A percentile compares a stretch with the other conserved stretches of the same genome.
Conservation (phyloP, 2,113 vertebrate species). For the Pontoporia blainvillei region DNA sequence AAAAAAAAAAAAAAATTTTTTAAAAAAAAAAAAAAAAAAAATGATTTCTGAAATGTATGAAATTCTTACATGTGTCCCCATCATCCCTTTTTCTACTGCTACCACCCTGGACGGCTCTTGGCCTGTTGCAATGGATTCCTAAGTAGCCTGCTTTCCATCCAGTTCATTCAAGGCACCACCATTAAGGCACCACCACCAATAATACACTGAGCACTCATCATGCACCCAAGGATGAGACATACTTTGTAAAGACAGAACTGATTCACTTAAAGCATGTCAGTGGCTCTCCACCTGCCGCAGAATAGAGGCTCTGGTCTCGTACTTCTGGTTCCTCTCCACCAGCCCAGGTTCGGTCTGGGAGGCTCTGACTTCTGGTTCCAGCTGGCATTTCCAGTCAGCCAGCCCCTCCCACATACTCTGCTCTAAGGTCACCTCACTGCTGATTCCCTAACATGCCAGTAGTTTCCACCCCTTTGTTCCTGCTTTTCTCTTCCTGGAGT, state of each 20-base stretch:
- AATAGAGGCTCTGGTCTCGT: not conserved
- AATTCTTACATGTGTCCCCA: not conserved
- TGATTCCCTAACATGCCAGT: constrained; percentile 33
- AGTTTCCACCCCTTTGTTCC: constrained; percentile 42
- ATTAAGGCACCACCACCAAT: not conserved
- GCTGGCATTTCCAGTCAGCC: constrained; percentile 45
- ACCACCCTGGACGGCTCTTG: not conserved
- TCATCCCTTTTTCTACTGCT: not conserved
- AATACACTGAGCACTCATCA: not conserved
- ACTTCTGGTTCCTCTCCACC: not conserved
- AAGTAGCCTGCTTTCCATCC: not conserved
- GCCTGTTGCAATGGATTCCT: not conserved
- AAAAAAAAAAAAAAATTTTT: too few species aligned
- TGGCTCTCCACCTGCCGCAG: not conserved
- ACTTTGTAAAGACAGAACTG: not conserved
- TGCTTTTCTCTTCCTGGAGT: constrained; percentile 45
- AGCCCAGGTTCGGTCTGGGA: not conserved
- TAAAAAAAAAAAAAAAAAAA: too few species aligned
- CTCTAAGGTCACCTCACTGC: constrained; percentile 21
- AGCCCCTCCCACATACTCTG: constrained; percentile 30
- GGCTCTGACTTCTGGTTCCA: not conserved
- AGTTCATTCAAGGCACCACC: not conserved
- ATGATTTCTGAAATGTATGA: not conserved
- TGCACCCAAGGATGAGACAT: not conserved
- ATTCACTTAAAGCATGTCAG: not conserved